Evolutionary conservation across 2,888 invertebrate genomes (phyloP), one percentile per base, ranked within the genome.

Genomic region (Graphium colonna): DNA sequence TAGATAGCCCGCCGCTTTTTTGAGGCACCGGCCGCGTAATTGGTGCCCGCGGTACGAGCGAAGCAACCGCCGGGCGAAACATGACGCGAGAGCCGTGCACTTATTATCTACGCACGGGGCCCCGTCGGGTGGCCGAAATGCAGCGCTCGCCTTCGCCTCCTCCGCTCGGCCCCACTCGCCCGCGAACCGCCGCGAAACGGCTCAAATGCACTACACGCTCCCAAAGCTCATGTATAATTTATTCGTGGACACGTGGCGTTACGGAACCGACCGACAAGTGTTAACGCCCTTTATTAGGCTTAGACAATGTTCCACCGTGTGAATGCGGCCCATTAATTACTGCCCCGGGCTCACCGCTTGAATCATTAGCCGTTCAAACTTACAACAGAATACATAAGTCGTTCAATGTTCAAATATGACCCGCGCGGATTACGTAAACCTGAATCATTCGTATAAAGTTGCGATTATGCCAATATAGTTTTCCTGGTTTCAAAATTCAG

Each of bases 41-140:
- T 55, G 48, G 45, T 43, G 36, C n/a, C n/a, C n/a, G n/a, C n/a
- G n/a, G n/a, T n/a, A n/a, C n/a, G n/a, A n/a, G 31, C 43, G 46
- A 36, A 21, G 21, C 5, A 2, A 5, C 21, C 18, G 38, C 31
- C 45, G 42, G 33, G 31, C 31, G 10, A 51, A 41, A 64, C 73
- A 67, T 76, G 63, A 64, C 71, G 79, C 67, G 73, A 79, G 79
- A 79, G 71, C 67, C 72, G 72, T 79, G 81, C 82, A 82, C 75
- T 82, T 77, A 77, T 79, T 82, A 84, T 84, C 85, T 77, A 79
- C 80, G 76, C 73, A 75, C 63, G 61, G 72, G 86, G 74, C 86
- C 81, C 82, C 78, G 77, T 68, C 73, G 57, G 76, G 86, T 86
- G 87, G 83, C 76, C 75, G 73, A 75, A 36, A 13, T 12, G 36